Evolutionary conservation across 1,140 invertebrate genomes (phyloP).

Genomic region (Lepidurus couesii): DNA sequence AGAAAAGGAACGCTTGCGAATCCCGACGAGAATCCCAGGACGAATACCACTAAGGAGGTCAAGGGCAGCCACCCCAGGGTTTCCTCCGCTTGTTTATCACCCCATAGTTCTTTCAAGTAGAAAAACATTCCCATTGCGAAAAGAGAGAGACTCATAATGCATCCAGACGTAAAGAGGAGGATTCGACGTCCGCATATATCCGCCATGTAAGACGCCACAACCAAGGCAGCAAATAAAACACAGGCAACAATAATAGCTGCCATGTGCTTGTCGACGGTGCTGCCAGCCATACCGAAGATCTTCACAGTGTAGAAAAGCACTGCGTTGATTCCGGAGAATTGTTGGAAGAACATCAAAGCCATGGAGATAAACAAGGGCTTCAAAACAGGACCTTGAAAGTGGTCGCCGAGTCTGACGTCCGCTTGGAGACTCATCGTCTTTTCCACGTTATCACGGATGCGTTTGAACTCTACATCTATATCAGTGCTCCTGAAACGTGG

Average conservation of each 20-base stretch:
- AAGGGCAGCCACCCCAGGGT: constrained; percentile 71
- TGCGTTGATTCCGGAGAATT: constrained; percentile 62
- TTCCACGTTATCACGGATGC: constrained; percentile 23
- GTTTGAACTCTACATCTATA: constrained; percentile 30
- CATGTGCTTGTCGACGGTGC: constrained; percentile 38
- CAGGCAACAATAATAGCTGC: constrained; percentile 45
- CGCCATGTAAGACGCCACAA: constrained; percentile 50
- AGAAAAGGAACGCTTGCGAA: constrained; percentile 53
- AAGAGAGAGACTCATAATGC: constrained; percentile 39
- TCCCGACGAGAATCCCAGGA: constrained; percentile 82
- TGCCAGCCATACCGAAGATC: constrained; percentile 35
- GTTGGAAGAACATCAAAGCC: constrained; percentile 55
- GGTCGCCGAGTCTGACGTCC: constrained; percentile 9
- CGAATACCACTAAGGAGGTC: constrained; percentile 72
- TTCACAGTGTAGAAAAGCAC: constrained; percentile 61
- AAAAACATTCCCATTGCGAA: constrained; percentile 44
- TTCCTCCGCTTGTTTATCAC: constrained; percentile 46
- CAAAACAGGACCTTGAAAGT: constrained; percentile 37
- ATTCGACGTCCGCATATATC: constrained; percentile 50
- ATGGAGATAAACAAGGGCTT: constrained; percentile 46
- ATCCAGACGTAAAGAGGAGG: constrained; percentile 43
- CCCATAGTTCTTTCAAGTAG: constrained; percentile 42
- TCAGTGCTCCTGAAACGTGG: not conserved
- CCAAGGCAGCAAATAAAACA: constrained; percentile 48
- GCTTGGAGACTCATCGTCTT: not conserved